These are phyloP conservation scores for Mus minutoides DNA, from an alignment of 2,797 vertebrate genomes.

Conservation along the genomic window DNA sequence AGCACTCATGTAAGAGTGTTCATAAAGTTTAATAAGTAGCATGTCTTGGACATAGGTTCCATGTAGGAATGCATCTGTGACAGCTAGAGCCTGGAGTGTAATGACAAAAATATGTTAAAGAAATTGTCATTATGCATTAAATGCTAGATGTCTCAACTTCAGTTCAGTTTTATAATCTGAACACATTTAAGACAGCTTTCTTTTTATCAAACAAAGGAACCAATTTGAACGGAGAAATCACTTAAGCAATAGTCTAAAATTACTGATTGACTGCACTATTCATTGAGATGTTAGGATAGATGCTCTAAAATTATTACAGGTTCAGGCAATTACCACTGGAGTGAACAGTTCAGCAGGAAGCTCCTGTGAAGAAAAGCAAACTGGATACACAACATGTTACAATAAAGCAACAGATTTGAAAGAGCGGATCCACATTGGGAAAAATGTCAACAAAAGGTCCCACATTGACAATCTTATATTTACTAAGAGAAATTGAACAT, in stretches of 20 bases:
- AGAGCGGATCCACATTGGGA: background rate
- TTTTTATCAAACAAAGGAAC: slow-evolving; percentile 71
- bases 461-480: background rate
- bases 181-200: slow-evolving; percentile 35
- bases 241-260: slow-evolving; percentile 78
- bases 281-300: slow-evolving; percentile 63
- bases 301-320: slow-evolving; percentile 74
- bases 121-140: slow-evolving; percentile 65
- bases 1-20: background rate
- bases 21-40: slow-evolving; percentile 40
- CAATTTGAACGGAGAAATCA: slow-evolving; percentile 67
- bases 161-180: background rate
- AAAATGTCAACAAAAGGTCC: background rate
- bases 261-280: slow-evolving; percentile 77
- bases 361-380: slow-evolving; percentile 16
- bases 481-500: background rate
- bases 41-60: background rate
- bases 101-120: background rate
- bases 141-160: slow-evolving; percentile 53
- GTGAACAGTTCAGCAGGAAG: slow-evolving; percentile 39
- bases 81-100: slow-evolving; percentile 29
- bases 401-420: background rate
- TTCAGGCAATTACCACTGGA: slow-evolving; percentile 37
- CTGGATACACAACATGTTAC: background rate
- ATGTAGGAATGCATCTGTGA: slow-evolving; percentile 34